These are phyloP conservation scores for Tetramorium bicarinatum DNA, from an alignment of 2,888 invertebrate species.

Conservation along the genomic window DNA sequence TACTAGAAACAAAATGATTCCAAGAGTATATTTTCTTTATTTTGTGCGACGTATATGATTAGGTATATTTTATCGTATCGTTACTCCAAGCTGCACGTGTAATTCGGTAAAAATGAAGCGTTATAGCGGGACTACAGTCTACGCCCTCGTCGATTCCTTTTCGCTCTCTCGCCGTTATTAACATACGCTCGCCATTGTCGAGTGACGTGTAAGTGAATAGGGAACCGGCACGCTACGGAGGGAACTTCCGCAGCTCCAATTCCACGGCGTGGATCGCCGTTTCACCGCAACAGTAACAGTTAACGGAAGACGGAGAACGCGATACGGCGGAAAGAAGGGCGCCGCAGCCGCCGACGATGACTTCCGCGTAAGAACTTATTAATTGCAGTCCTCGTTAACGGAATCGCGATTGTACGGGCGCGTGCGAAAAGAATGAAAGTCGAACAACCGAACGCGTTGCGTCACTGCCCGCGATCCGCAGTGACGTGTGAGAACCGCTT, in stretches of 20 bases:
- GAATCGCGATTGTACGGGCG: constrained; percentile 58
- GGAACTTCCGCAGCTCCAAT: constrained; percentile 58
- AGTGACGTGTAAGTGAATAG: constrained; percentile 22
- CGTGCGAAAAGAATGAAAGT: constrained; percentile 62
- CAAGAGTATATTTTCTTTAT: not conserved
- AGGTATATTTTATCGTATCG: not conserved
- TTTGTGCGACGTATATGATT: not conserved
- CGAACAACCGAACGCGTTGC: constrained; percentile 57
- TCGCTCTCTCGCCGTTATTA: constrained; percentile 29
- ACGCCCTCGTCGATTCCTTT: not conserved
- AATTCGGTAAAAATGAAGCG: not conserved
- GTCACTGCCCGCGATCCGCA: constrained; percentile 55
- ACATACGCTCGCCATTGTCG: constrained; percentile 28
- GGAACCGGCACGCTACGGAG: constrained; percentile 32
- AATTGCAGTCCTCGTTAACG: constrained; percentile 70
- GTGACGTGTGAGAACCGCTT: constrained; percentile 64
- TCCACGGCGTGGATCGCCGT: constrained; percentile 33
- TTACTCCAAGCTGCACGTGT: not conserved
- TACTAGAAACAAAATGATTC: not conserved
- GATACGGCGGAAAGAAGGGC: constrained; percentile 45
- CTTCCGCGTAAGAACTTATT: constrained; percentile 69
- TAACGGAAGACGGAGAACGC: constrained; percentile 18
- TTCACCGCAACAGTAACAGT: constrained; percentile 48
- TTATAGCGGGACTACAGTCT: not conserved
- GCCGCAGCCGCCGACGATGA: constrained; percentile 24